Percentiles rank a stretch among this genome's conserved stretches.
These are phyloP conservation scores for Athene noctua DNA, from an alignment of 2,113 vertebrate species.

Conservation along the genomic window DNA sequence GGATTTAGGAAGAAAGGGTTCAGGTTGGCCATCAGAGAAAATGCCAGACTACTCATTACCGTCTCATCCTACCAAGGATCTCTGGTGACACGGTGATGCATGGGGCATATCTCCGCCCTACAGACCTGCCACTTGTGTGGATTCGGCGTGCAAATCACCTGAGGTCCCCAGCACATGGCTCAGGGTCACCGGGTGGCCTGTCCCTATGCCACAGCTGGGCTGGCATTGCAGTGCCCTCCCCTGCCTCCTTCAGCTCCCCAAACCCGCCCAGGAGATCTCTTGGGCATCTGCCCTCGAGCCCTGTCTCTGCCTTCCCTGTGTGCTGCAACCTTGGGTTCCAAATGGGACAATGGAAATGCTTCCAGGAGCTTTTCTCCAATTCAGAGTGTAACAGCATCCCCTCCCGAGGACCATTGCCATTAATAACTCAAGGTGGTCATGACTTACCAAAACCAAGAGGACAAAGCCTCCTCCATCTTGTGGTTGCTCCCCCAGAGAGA, in stretches of 20 bases:
- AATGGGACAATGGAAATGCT: neutral
- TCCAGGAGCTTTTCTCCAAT: neutral
- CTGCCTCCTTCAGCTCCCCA: neutral
- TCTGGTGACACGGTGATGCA: neutral
- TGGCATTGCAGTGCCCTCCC: neutral
- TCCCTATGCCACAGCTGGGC: neutral
- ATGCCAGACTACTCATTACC: neutral
- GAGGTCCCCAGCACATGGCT: neutral
- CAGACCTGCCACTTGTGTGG: neutral
- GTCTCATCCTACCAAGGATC: neutral
- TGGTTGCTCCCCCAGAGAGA: no score
- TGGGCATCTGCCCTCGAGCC: neutral
- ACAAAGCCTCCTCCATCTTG: neutral
- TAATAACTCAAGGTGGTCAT: neutral
- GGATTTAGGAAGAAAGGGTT: neutral
- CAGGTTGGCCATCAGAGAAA: neutral
- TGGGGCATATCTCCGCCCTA: neutral
- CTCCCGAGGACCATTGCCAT: neutral
- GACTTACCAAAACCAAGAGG: neutral
- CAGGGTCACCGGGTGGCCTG: fast-evolving
- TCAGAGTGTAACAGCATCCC: neutral
- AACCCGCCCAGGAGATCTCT: neutral
- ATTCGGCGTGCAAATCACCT: neutral
- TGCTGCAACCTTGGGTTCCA: neutral
- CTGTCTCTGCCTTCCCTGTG: neutral